These are phyloP conservation scores for Campylomormyrus numenius DNA, from an alignment of 2,113 vertebrate genomes.

Conservation along the genomic window DNA sequence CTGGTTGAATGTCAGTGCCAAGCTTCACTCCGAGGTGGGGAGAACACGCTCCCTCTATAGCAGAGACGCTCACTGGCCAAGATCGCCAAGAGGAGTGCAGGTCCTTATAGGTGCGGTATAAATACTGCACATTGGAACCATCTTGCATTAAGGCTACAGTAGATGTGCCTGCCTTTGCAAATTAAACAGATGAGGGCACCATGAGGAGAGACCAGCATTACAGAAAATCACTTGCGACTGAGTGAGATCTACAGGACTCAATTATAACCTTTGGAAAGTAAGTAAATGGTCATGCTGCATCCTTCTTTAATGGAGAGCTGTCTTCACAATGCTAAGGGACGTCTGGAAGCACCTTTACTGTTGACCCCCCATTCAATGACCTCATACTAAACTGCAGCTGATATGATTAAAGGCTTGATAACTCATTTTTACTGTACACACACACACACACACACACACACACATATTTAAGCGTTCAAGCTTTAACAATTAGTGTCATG, in stretches of 20 bases:
- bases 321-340: neutral
- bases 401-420: neutral
- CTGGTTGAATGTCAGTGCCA: neutral
- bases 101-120: neutral
- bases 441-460: conserved; percentile 18
- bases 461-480: conserved; percentile 27
- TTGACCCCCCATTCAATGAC: neutral
- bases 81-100: neutral
- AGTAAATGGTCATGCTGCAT: neutral
- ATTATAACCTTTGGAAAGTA: neutral
- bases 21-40: neutral
- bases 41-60: neutral
- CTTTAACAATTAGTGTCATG: conserved; percentile 36
- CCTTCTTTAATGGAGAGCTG: neutral
- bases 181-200: neutral
- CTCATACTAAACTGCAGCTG: conserved; percentile 6
- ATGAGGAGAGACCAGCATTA: neutral
- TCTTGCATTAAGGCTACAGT: neutral
- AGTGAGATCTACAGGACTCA: neutral
- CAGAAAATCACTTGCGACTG: neutral
- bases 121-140: neutral
- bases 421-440: neutral
- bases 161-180: neutral
- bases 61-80: neutral
- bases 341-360: neutral